Percentiles rank a stretch among this genome's conserved stretches.
Evolutionary conservation across 53 echinoderm and acorn worm genomes (phyloP).

Genomic region (Stichopus horrens): DNA sequence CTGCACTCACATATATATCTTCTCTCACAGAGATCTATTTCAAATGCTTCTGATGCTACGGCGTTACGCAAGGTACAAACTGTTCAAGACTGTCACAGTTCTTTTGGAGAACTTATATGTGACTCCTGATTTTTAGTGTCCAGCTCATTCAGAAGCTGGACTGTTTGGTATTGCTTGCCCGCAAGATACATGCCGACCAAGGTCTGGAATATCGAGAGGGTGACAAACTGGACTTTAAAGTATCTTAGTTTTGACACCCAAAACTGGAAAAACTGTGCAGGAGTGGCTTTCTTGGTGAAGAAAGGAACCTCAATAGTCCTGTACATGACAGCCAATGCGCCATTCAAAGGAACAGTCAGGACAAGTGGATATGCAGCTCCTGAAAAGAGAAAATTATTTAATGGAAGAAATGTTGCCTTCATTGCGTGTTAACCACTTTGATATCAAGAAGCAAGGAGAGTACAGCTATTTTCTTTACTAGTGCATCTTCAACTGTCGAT

Average conservation of each 20-base stretch:
- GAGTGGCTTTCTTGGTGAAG: conserved; percentile 45
- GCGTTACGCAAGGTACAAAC: too few species aligned
- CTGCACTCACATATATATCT: too few species aligned
- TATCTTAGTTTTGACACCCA: conserved; percentile 68
- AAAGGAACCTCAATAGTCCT: conserved; percentile 68
- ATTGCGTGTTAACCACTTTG: too few species aligned
- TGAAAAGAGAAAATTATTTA: background rate
- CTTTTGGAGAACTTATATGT: too few species aligned
- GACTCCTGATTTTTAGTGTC: background rate
- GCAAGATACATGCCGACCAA: conserved; percentile 67
- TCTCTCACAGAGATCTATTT: too few species aligned
- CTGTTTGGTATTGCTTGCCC: conserved; percentile 51
- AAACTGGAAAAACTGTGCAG: conserved; percentile 56
- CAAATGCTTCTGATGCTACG: too few species aligned
- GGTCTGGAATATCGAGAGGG: conserved; percentile 72
- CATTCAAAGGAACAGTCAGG: conserved; percentile 67
- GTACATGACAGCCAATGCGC: conserved; percentile 63
- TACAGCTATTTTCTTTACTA: too few species aligned
- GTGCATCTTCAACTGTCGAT: too few species aligned
- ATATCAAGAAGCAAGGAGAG: too few species aligned
- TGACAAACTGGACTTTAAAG: conserved; percentile 82
- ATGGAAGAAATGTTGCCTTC: too few species aligned
- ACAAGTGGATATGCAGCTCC: conserved; percentile 71
- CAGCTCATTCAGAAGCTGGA: background rate
- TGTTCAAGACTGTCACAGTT: too few species aligned